Evolutionary conservation across 1,140 invertebrate genomes (phyloP).

Genomic region (Bathynomus jamesi): DNA sequence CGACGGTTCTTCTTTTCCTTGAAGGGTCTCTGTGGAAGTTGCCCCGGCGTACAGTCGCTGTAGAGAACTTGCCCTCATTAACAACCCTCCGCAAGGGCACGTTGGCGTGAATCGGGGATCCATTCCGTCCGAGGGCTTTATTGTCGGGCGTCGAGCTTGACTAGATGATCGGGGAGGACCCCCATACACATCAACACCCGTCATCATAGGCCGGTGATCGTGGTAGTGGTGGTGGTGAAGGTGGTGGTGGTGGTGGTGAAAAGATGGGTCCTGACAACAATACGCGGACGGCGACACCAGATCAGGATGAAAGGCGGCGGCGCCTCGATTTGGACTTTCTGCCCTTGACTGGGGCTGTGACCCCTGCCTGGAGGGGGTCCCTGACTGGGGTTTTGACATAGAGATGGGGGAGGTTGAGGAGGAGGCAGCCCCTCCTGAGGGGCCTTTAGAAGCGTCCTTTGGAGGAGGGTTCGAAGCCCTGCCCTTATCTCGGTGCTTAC

Average conservation of each 20-base stretch:
- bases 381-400: constrained; percentile 12
- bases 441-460: constrained; percentile 3
- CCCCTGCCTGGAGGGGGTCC: constrained; percentile 8
- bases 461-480: background rate
- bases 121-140: constrained; percentile 27
- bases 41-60: constrained; percentile 15
- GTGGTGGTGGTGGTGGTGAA: constrained; percentile 29
- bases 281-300: constrained; percentile 20
- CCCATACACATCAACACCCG: constrained; percentile 14
- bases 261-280: constrained; percentile 23
- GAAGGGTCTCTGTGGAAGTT: constrained; percentile 19
- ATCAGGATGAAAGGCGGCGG: constrained; percentile 34
- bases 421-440: constrained; percentile 17
- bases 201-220: constrained; percentile 16
- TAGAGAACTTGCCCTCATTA: constrained; percentile 24
- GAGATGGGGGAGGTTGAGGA: constrained; percentile 16
- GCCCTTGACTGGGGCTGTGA: constrained; percentile 18
- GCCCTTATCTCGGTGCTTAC: constrained; percentile 16
- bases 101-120: constrained; percentile 35
- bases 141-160: constrained; percentile 16
- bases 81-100: constrained; percentile 28
- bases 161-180: constrained; percentile 10
- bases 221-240: constrained; percentile 26
- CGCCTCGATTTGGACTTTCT: constrained; percentile 18
- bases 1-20: constrained; percentile 8